These are phyloP conservation scores for Cardinalis cardinalis DNA, from an alignment of 2,113 vertebrate species.

Conservation along the genomic window DNA sequence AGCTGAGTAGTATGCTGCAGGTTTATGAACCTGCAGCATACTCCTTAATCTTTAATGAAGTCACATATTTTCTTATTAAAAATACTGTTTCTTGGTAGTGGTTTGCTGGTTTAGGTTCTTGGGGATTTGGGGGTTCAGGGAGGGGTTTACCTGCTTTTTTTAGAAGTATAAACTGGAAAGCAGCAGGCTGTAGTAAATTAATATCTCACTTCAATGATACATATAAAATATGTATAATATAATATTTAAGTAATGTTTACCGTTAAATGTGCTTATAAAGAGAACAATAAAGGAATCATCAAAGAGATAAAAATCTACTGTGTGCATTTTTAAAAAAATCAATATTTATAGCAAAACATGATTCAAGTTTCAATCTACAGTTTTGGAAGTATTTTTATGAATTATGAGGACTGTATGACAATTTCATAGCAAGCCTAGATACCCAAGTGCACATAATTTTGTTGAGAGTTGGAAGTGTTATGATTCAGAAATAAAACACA, in stretches of 20 bases:
- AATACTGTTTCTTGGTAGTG: background rate
- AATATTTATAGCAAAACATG: background rate
- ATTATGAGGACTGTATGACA: background rate
- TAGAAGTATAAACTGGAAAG: background rate
- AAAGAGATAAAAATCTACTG: background rate
- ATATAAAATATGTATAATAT: background rate
- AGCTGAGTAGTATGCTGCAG: background rate
- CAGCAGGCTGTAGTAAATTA: background rate
- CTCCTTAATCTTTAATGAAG: background rate
- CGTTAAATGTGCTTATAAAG: background rate
- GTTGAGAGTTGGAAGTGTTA: background rate
- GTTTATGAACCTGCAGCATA: background rate
- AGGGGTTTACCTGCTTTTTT: background rate
- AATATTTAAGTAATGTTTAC: background rate
- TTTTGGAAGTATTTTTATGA: background rate
- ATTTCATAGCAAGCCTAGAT: background rate
- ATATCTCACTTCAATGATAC: background rate
- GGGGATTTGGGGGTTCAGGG: background rate
- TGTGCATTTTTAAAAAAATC: background rate
- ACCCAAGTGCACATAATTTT: background rate
- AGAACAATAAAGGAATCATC: background rate
- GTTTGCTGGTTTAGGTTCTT: background rate
- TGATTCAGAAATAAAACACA: background rate
- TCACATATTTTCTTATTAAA: background rate
- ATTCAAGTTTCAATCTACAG: background rate